Conservation (phyloP, 2,888 invertebrate species). For the Diabrotica balteata region DNA sequence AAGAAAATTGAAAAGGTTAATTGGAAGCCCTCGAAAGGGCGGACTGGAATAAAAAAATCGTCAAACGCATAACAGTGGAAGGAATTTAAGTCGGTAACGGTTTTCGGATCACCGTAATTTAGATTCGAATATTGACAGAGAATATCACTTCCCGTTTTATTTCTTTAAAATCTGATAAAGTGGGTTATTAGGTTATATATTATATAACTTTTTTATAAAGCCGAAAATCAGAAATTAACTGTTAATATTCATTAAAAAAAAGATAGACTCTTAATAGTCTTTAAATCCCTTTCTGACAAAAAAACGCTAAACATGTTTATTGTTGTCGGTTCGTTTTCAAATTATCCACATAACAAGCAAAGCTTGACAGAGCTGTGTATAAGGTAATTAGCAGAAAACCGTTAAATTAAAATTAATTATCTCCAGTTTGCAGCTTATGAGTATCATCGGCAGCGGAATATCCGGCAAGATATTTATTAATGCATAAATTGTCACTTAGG, state of each 20-base stretch:
- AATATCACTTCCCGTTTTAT: neutral
- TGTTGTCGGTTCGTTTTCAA: too few species aligned
- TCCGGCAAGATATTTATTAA: slow-evolving; percentile 16
- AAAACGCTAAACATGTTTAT: too few species aligned
- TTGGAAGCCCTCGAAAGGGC: slow-evolving; percentile 1
- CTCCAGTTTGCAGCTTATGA: slow-evolving; percentile 11
- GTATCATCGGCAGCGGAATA: slow-evolving; percentile 12
- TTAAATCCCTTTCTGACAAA: too few species aligned
- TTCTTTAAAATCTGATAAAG: too few species aligned
- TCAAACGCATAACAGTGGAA: slow-evolving; percentile 6
- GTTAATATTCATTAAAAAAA: too few species aligned
- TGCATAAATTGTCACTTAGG: slow-evolving; percentile 36
- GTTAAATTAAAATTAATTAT: slow-evolving; percentile 28
- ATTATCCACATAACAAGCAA: neutral
- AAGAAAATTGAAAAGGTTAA: slow-evolving; percentile 9
- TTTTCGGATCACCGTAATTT: neutral
- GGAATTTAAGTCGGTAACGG: slow-evolving; percentile 1
- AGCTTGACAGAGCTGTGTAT: neutral
- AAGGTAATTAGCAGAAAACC: slow-evolving; percentile 17
- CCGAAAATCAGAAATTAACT: too few species aligned
- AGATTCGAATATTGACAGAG: neutral
- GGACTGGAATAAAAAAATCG: neutral
- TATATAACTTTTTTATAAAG: too few species aligned
- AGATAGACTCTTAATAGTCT: too few species aligned
- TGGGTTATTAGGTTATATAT: too few species aligned